phyloP scores from a whole-genome alignment of 37 sponge, comb jelly and placozoan genomes.

The Spongilla lacustris region DNA sequence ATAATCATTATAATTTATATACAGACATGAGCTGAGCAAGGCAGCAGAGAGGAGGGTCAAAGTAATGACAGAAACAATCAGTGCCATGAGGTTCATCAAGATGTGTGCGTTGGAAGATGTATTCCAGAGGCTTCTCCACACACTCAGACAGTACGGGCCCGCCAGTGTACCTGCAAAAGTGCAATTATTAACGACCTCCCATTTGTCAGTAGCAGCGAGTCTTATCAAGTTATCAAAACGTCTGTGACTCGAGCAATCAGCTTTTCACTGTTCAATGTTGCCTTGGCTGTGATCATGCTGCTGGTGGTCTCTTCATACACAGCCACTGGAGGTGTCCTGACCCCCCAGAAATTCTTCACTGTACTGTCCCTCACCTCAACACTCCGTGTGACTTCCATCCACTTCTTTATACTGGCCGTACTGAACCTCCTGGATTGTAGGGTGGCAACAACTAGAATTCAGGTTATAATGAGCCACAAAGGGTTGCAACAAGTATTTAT shows the following conservation, averaged over 20 bases:
- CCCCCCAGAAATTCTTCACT: conserved; percentile 27
- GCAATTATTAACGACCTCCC: too few species aligned
- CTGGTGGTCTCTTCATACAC: conserved; percentile 53
- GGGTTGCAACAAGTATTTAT: background rate
- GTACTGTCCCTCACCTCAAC: conserved; percentile 24
- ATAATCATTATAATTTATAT: too few species aligned
- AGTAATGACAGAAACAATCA: conserved; percentile 51
- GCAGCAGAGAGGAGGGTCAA: conserved; percentile 29
- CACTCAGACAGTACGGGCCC: conserved; percentile 27
- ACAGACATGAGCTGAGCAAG: background rate
- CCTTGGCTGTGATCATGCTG: conserved; percentile 24
- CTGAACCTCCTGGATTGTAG: conserved; percentile 50
- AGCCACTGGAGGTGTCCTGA: conserved; percentile 36
- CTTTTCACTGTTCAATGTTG: background rate
- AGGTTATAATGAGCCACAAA: conserved; percentile 21
- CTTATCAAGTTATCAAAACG: background rate
- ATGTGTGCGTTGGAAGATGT: conserved; percentile 61
- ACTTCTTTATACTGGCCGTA: conserved; percentile 26
- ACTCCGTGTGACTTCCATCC: conserved; percentile 37
- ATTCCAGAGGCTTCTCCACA: background rate
- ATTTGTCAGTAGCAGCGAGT: background rate
- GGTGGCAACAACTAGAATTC: conserved; percentile 70
- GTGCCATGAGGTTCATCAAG: conserved; percentile 48
- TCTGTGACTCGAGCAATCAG: conserved; percentile 4
- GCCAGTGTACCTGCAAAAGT: too few species aligned